Percentiles rank a stretch among this genome's conserved stretches.
These are phyloP conservation scores for Nannospalax galili DNA, from an alignment of 2,113 vertebrate genomes.

Conservation along the genomic window DNA sequence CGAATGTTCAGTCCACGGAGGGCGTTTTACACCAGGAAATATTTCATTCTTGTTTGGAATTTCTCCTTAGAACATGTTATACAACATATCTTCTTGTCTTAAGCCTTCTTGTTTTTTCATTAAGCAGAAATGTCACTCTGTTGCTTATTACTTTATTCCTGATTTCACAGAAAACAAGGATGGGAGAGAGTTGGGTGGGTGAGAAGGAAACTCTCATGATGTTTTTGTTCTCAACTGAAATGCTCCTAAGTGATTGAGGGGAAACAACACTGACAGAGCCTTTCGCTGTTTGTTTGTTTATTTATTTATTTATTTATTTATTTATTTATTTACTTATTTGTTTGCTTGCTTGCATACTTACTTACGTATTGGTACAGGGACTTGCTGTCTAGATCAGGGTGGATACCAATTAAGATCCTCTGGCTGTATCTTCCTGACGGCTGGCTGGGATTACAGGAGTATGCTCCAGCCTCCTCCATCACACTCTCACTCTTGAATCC, in stretches of 20 bases:
- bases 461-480: background rate
- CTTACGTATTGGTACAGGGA: background rate
- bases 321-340: too few species aligned
- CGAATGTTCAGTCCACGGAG: constrained; percentile 57
- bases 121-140: constrained; percentile 56
- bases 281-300: background rate
- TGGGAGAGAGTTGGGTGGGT: background rate
- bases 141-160: constrained; percentile 43
- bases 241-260: background rate
- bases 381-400: background rate
- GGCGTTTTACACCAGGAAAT: constrained; percentile 63
- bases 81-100: constrained; percentile 64
- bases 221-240: background rate
- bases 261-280: background rate
- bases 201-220: background rate
- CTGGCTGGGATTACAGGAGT: background rate
- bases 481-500: background rate
- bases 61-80: constrained; percentile 66
- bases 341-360: background rate
- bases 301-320: too few species aligned
- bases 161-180: constrained; percentile 22
- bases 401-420: background rate
- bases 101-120: constrained; percentile 58
- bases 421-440: background rate
- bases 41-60: constrained; percentile 69